Conservation (phyloP, 2,888 invertebrate genomes). For the Euspilapteryx auroguttella region DNA sequence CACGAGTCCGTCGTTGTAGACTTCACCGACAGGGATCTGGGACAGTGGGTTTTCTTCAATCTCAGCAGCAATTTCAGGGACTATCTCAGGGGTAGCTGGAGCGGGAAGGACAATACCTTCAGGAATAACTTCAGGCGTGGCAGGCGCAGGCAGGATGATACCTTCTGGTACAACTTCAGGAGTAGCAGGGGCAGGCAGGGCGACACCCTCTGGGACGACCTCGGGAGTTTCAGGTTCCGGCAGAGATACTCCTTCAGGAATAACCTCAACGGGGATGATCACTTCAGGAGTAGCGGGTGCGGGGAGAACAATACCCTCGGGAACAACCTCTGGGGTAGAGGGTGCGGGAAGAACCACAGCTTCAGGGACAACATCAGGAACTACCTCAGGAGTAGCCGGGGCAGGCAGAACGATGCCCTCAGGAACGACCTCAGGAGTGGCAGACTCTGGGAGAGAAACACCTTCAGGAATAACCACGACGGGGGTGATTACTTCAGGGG, state of each 20-base stretch:
- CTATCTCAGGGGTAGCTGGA: slow-evolving; percentile 7
- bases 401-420: slow-evolving; percentile 6
- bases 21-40: slow-evolving; percentile 17
- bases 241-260: slow-evolving; percentile 4
- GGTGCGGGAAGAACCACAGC: slow-evolving; percentile 4
- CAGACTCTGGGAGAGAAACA: slow-evolving; percentile 5
- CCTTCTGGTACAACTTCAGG: slow-evolving; percentile 4
- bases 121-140: slow-evolving; percentile 6
- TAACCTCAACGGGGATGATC: slow-evolving; percentile 4
- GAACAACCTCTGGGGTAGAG: not conserved
- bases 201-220: slow-evolving; percentile 1
- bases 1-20: slow-evolving; percentile 32
- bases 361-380: slow-evolving; percentile 3
- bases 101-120: slow-evolving; percentile 6
- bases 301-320: not conserved
- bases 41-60: slow-evolving; percentile 7
- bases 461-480: slow-evolving; percentile 5
- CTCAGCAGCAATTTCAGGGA: not conserved
- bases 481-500: slow-evolving; percentile 8
- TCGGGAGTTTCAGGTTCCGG: slow-evolving; percentile 6
- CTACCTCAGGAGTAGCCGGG: slow-evolving; percentile 1
- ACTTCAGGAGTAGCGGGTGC: slow-evolving; percentile 9
- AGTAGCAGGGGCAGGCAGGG: slow-evolving; percentile 6
- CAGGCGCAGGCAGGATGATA: slow-evolving; percentile 5
- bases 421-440: slow-evolving; percentile 3